These are phyloP conservation scores for Sebastes fasciatus DNA, from an alignment of 2,113 vertebrate genomes.

Conservation along the genomic window DNA sequence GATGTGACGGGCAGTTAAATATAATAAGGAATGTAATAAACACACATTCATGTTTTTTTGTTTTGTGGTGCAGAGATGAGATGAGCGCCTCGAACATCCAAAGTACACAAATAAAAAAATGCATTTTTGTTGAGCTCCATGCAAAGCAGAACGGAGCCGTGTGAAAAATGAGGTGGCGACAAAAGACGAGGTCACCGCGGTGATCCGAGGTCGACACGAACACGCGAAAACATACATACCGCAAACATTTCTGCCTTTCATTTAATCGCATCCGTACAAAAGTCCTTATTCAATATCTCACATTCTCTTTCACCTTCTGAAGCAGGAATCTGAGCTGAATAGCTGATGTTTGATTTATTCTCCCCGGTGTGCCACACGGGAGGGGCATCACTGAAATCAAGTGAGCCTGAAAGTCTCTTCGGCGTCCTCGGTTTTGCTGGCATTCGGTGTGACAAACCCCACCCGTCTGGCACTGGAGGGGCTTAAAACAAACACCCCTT, in stretches of 20 bases:
- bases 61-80: neutral
- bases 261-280: neutral
- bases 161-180: neutral
- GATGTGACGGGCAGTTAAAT: neutral
- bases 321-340: neutral
- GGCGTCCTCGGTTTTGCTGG: neutral
- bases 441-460: neutral
- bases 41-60: neutral
- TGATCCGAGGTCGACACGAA: neutral
- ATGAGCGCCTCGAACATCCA: neutral
- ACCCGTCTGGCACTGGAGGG: constrained; percentile 1
- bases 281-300: neutral
- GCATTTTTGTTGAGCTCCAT: neutral
- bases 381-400: neutral
- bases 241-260: neutral
- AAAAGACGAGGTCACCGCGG: neutral
- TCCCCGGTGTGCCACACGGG: neutral
- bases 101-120: neutral
- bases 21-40: neutral
- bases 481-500: neutral
- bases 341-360: neutral
- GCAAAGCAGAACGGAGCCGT: neutral
- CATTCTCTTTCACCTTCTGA: neutral
- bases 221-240: neutral
- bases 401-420: neutral